Evolutionary conservation across 2,797 vertebrate species (phyloP).

Genomic region (Yasuhikotakia modesta): DNA sequence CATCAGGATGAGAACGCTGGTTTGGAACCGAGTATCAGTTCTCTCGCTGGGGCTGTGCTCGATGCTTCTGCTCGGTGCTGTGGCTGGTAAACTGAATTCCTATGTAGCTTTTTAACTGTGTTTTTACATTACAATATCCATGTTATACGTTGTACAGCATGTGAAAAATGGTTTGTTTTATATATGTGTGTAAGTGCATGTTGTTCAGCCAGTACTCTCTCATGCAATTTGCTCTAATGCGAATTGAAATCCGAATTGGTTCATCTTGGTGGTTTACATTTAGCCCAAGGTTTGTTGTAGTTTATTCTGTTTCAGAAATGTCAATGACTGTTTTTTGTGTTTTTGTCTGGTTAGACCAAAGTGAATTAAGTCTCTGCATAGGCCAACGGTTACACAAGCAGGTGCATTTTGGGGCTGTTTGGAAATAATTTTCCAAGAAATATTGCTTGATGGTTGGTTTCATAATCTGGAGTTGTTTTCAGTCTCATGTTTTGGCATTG

Average conservation of each 20-base stretch:
- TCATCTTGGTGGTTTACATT: background rate
- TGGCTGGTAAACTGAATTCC: constrained; percentile 59
- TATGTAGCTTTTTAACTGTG: background rate
- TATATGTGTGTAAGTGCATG: too few relatives aligned
- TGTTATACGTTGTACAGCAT: background rate
- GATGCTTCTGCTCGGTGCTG: constrained; percentile 61
- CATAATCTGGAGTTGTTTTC: constrained; percentile 9
- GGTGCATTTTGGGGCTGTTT: background rate
- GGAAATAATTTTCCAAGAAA: background rate
- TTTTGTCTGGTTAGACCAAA: background rate
- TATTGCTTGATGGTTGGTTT: background rate
- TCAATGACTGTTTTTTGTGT: background rate
- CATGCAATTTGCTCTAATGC: background rate
- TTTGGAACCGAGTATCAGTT: constrained; percentile 48
- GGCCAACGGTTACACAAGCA: constrained; percentile 11
- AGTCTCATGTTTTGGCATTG: constrained; percentile 11
- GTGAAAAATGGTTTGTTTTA: background rate
- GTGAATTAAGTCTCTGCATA: constrained; percentile 8
- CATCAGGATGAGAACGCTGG: constrained; percentile 34
- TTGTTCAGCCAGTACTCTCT: background rate
- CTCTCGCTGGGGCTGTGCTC: constrained; percentile 57
- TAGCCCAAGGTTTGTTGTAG: background rate
- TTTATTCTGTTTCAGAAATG: background rate
- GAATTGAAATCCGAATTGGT: constrained; percentile 4
- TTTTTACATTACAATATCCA: background rate